Percentiles rank a stretch among this genome's conserved stretches.
These are phyloP conservation scores for Stegodyphus dumicola DNA, from an alignment of 1,140 invertebrate species.

Conservation along the genomic window DNA sequence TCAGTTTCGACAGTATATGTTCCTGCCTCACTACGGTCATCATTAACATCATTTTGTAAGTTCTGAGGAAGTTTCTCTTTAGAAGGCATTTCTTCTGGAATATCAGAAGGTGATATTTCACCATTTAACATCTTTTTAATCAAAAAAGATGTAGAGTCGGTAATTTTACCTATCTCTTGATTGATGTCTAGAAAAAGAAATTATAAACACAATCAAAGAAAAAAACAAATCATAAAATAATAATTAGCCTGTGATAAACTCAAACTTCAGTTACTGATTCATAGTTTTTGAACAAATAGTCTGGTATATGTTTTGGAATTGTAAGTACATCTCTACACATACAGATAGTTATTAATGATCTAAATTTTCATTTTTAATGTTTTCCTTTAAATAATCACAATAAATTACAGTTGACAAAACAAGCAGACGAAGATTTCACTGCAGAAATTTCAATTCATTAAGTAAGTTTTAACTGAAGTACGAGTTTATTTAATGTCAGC, in stretches of 20 bases:
- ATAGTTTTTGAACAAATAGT: no score
- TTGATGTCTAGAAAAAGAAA: slow-evolving; percentile 36
- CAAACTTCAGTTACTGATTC: not conserved
- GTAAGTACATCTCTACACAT: no score
- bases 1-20: slow-evolving; percentile 81
- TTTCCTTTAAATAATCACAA: no score
- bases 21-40: slow-evolving; percentile 78
- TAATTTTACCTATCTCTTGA: slow-evolving; percentile 53
- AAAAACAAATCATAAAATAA: not conserved
- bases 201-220: not conserved
- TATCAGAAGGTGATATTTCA: slow-evolving; percentile 33
- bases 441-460: no score
- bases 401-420: no score
- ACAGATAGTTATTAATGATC: no score
- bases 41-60: slow-evolving; percentile 61
- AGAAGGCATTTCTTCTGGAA: not conserved
- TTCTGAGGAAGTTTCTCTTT: slow-evolving; percentile 22
- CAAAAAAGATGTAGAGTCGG: slow-evolving; percentile 51
- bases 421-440: no score
- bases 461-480: no score
- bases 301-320: no score
- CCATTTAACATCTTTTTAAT: slow-evolving; percentile 59
- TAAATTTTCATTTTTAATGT: no score
- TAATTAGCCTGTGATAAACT: not conserved
- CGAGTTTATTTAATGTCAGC: no score